Conservation (phyloP, 2,113 vertebrate genomes). For the Pampusana beccarii region DNA sequence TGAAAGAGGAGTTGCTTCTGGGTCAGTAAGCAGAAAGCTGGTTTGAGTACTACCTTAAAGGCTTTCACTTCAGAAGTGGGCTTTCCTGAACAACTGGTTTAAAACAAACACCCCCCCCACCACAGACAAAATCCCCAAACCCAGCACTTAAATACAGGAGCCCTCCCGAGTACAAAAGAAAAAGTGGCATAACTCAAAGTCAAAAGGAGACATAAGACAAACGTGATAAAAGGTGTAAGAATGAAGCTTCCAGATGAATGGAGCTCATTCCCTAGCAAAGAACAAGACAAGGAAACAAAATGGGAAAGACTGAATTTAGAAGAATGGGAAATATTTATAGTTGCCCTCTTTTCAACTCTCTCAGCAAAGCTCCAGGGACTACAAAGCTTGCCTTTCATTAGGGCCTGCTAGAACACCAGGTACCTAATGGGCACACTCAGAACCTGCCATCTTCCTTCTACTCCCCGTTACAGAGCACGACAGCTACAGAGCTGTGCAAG, state of each 20-base stretch:
- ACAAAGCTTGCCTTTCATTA: not conserved
- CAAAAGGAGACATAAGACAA: not conserved
- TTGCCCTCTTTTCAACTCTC: not conserved
- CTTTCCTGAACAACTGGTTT: not conserved
- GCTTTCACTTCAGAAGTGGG: not conserved
- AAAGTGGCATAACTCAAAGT: not conserved
- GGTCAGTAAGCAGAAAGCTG: not conserved
- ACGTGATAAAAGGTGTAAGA: not conserved
- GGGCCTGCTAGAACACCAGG: not conserved
- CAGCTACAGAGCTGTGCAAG: fast-evolving
- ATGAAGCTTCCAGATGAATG: not conserved
- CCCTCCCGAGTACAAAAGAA: not conserved
- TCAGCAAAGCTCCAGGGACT: not conserved
- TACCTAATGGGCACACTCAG: not conserved
- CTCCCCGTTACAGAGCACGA: not conserved
- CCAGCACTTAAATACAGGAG: not conserved
- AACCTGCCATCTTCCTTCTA: not conserved
- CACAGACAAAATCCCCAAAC: not conserved
- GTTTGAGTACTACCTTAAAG: not conserved
- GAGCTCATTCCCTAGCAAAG: not conserved
- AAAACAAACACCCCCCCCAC: not conserved
- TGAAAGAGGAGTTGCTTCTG: not conserved
- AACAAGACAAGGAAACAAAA: not conserved
- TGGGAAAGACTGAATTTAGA: not conserved
- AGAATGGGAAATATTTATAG: not conserved